Conservation (phyloP, 2,113 vertebrate genomes). For the Chloropsis cyanopogon region DNA sequence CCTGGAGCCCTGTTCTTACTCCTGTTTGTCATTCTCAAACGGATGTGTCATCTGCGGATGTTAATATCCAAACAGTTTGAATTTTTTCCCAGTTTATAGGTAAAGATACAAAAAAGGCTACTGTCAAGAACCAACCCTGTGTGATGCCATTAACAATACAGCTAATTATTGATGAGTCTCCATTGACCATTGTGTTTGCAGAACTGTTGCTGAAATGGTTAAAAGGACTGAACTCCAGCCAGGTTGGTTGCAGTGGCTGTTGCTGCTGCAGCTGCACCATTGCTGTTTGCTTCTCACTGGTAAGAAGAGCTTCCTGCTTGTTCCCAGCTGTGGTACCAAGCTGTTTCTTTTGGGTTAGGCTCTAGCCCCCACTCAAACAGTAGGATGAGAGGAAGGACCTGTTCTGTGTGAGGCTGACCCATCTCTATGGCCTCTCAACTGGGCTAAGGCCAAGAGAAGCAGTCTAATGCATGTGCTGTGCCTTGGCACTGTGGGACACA, state of each 20-base stretch:
- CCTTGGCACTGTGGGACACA: neutral
- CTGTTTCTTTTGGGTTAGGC: neutral
- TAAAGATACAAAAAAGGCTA: neutral
- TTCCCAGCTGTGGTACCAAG: neutral
- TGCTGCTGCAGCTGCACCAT: neutral
- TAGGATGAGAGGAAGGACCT: neutral
- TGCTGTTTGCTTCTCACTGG: neutral
- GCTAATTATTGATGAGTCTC: neutral
- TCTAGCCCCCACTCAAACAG: neutral
- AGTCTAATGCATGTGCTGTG: neutral
- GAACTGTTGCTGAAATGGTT: neutral
- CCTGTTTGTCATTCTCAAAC: neutral
- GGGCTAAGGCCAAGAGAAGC: neutral
- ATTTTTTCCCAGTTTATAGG: neutral
- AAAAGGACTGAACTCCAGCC: neutral
- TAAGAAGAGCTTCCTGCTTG: neutral
- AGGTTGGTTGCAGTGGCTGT: neutral
- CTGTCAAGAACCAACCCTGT: neutral
- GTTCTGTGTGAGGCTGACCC: neutral
- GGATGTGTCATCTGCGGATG: neutral
- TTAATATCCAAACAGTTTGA: neutral
- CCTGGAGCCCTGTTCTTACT: neutral
- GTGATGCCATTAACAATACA: neutral
- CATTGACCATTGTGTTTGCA: neutral
- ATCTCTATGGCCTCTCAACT: neutral